Evolutionary conservation across 2,113 vertebrate species (phyloP).

Genomic region (Erinaceus europaeus): DNA sequence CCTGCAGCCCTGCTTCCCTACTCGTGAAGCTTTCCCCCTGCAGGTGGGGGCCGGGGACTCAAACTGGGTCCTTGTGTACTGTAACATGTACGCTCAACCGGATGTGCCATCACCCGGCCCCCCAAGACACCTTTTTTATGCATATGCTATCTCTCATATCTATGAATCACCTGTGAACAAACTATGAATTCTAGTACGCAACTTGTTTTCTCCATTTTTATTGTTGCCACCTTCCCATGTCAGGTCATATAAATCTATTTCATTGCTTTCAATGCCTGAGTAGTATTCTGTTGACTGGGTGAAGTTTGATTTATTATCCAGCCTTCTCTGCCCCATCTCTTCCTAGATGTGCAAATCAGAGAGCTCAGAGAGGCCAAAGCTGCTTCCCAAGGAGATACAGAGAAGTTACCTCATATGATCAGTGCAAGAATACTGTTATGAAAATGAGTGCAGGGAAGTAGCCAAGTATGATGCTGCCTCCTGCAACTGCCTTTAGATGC

Average conservation of each 20-base stretch:
- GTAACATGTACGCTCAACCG: too few relatives aligned
- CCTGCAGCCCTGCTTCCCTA: too few relatives aligned
- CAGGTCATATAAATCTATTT: neutral
- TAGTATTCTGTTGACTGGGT: neutral
- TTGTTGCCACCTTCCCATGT: neutral
- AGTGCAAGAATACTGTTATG: neutral
- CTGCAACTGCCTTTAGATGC: neutral
- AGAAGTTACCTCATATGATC: neutral
- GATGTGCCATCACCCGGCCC: too few relatives aligned
- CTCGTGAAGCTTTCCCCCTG: too few relatives aligned
- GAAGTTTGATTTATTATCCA: neutral
- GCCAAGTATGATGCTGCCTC: neutral
- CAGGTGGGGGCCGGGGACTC: too few relatives aligned
- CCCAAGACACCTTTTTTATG: too few relatives aligned
- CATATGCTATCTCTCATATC: neutral
- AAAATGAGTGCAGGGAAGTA: neutral
- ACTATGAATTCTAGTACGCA: neutral
- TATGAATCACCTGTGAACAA: neutral
- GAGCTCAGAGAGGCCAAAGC: neutral
- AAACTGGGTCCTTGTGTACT: too few relatives aligned
- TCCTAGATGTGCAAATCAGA: neutral
- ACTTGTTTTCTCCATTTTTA: neutral
- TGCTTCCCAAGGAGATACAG: slow-evolving; percentile 15
- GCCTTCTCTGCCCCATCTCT: neutral
- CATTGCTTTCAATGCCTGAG: neutral